Evolutionary conservation across 2,797 vertebrate genomes (phyloP), one percentile per base, ranked within the genome.

Genomic region (Sebastes kiyomatsui): DNA sequence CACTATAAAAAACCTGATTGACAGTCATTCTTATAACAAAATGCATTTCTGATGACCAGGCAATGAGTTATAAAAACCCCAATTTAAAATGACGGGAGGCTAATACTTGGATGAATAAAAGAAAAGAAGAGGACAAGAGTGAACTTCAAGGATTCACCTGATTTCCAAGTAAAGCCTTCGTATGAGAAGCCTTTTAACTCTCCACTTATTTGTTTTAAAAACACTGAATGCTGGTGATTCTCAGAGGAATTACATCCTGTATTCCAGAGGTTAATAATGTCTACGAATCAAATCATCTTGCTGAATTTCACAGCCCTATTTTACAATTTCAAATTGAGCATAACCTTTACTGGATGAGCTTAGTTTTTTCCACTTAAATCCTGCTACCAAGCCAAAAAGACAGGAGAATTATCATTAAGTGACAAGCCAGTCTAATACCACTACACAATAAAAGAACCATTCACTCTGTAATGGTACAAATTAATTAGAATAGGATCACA

Each of bases 91-190:
- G 25, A 72, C 20, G 56, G 20, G 33, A 70, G 66, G 46, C 72
- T 74, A 61, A 81, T 55, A 46, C 25, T 56, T 60, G 22, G 23
- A 66, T 59, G 25, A 79, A 74, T 82, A 7, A 62, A n/a, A 33
- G 30, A 62, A 75, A 78, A 76, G 18, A 71, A 61, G 38, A 55
- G 69, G 77, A 80, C 69, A 55, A 49, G 61, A 75, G 52, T 79
- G 49, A 59, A 81, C 87, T 88, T 87, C 76, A 86, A 85, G 65
- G 80, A 76, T 62, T 87, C 60, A 71, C 54, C 80, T 35, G 52
- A 56, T 77, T 77, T 81, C n/a, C 3, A 54, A 71, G 13, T 52
- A 23, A 14, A 42, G n/a, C n/a, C 10, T 12, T 16, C 1, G 1
- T 6, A 66, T 42, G 33, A 75, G 62, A 75, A 62, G 67, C 46